Evolutionary conservation across 2,113 vertebrate genomes (phyloP), one percentile per base, ranked within the genome.

Genomic region (Planiliza haematocheilus): DNA sequence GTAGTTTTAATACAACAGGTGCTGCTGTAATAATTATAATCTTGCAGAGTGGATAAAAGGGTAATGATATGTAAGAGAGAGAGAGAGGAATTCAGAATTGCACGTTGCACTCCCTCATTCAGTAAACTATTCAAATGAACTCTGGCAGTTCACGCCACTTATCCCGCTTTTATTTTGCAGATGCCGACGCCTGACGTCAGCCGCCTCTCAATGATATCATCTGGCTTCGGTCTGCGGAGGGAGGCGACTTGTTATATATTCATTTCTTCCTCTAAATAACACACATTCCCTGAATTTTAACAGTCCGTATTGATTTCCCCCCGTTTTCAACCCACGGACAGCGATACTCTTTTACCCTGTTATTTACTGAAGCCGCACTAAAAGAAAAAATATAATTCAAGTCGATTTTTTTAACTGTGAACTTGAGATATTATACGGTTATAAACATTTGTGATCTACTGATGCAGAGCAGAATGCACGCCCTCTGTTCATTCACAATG

Each of bases 251-350:
- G 5, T 5, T 30, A 30, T 30, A 83, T 74, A 60, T 67, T 67
- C 34, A 74, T 66, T 81, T 73, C 81, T 71, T 65, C 57, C 70
- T 56, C 70, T 86, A 77, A 82, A 88, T 86, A 88, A 88, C 81
- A 58, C 45, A 79, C 65, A 59, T 71, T 85, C 70, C 42, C 60
- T 70, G 58, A 84, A 84, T 86, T 79, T 75, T 87, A 88, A 81
- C 76, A 43, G 77, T 67, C n/a, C 37, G 1, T 80, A 91, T 91
- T 77, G 89, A 92, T 90, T 86, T 88, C 61, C 0, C 57, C 60
- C 62, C 83, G 78, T 86, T 71, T 80, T 75, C 24, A 5, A 67
- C 48, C 56, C n/a, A 10, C 6, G 42, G 46, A 48, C 43, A 38
- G 60, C 17, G 3, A 37, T 41, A 14, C 48, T 75, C 37, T 78